Evolutionary conservation across 23 tunicate genomes (phyloP).

Genomic region (Oikopleura dioica): DNA sequence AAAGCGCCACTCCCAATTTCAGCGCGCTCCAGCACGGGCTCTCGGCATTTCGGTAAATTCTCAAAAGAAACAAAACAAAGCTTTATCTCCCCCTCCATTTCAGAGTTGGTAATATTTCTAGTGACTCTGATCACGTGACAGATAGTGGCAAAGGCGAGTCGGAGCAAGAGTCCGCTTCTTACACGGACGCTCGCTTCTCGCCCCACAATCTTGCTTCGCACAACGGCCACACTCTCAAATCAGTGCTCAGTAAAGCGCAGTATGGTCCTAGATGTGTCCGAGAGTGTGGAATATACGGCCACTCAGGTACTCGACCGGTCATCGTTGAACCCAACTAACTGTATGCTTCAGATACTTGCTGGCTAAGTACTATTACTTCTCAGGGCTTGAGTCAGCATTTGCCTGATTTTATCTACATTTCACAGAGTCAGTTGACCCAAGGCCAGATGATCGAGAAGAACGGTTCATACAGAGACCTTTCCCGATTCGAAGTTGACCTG

Average conservation of each 20-base stretch:
- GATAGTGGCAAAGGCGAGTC: background rate
- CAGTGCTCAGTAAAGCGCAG: background rate
- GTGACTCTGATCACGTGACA: background rate
- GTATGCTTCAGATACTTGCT: background rate
- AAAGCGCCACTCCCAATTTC: too few species aligned
- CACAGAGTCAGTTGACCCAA: background rate
- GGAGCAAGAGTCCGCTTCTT: background rate
- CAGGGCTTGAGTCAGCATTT: background rate
- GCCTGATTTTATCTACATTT: background rate
- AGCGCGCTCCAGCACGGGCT: too few species aligned
- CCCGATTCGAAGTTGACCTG: background rate
- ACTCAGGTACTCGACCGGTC: too few species aligned
- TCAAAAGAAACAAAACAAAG: too few species aligned
- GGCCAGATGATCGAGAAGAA: background rate
- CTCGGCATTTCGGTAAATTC: too few species aligned
- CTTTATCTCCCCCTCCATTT: too few species aligned
- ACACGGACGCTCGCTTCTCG: too few species aligned
- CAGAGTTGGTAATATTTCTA: too few species aligned
- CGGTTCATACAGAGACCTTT: too few species aligned
- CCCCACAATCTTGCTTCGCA: background rate
- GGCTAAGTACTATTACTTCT: background rate
- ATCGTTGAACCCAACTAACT: too few species aligned
- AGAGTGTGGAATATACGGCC: background rate
- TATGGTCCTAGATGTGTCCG: background rate
- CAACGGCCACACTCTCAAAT: background rate